Base-by-base conservation (phyloP, 2,797 vertebrate species). In the Florisuga fusca region DNA sequence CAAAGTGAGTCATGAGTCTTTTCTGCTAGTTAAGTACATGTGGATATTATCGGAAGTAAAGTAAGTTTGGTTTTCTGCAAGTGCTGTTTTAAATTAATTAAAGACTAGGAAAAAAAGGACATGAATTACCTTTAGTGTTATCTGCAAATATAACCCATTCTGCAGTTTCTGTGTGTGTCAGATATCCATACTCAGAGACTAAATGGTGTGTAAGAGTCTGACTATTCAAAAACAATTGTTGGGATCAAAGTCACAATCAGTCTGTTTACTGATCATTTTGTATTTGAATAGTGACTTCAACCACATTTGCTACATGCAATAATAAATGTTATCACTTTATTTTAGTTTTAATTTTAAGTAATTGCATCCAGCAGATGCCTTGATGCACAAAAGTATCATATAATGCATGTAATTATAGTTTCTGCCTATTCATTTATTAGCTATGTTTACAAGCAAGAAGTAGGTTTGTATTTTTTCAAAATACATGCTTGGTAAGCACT, bases 321-420 rank as follows among this genome's bases (percentile, higher is more conserved):
- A 89, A 73, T 73, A 92, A 94, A 61, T 53, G 27, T 93, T 74
- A 75, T 48, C 36, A 25, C 21, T 92, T 86, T n/a, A 46, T 76
- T 69, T 87, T 84, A 66, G n/a, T 75, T 95, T 73, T 85, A 89
- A 77, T 94, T 89, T 89, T 90, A 93, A 84, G 59, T 82, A 92
- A 91, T 85, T 91, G 31, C 48, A 76, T 69, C 38, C 58, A 75
- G 27, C 59, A 84, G 68, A 78, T 91, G 46, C 34, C 53, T 81
- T 33, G 67, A 75, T 84, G 12, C 41, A 83, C 48, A 82, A 48
- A 96, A 94, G 69, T 53, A 82, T 86, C 34, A 46, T 73, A 21
- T 96, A 96, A 96, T 95, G 94, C 89, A 67, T 54, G 68, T 95
- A 81, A 93, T 95, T 84, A 94, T 71, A 84, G 27, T 18, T 61